phyloP scores from a whole-genome alignment of 2,113 vertebrate genomes.

The Pterophyllum scalare region DNA sequence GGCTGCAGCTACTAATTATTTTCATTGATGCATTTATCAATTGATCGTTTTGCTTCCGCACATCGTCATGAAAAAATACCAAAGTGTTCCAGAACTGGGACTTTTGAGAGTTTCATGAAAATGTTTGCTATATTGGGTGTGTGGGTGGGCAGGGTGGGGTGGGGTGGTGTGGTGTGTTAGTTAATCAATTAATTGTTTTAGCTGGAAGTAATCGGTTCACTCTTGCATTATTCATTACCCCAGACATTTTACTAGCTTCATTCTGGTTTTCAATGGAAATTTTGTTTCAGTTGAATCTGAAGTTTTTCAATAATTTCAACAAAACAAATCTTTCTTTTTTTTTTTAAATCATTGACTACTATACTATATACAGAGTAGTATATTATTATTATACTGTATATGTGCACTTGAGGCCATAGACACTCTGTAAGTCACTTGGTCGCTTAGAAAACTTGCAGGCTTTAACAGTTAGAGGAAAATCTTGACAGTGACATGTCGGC shows the following conservation, averaged over 20 bases:
- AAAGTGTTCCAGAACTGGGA: background rate
- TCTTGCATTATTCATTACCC: background rate
- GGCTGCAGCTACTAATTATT: background rate
- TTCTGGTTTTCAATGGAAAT: background rate
- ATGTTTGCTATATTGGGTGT: background rate
- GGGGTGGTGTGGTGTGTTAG: too few species aligned
- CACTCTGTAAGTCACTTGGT: background rate
- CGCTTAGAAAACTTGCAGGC: background rate
- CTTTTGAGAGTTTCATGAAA: background rate
- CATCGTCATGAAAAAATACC: background rate
- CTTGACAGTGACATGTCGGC: slow-evolving; percentile 20
- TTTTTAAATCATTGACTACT: background rate
- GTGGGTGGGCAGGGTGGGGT: too few species aligned
- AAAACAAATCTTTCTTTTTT: background rate
- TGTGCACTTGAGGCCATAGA: background rate
- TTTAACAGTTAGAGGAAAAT: slow-evolving; percentile 18
- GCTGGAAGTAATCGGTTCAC: background rate
- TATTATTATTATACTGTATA: accelerated
- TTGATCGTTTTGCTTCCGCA: background rate
- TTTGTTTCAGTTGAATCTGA: background rate
- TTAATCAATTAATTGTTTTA: background rate
- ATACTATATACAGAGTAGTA: background rate
- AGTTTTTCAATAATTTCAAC: too few species aligned
- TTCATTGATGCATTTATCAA: background rate
- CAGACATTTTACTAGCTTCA: background rate